These are phyloP conservation scores for Acheta domesticus DNA, from an alignment of 2,888 invertebrate species.

Conservation along the genomic window DNA sequence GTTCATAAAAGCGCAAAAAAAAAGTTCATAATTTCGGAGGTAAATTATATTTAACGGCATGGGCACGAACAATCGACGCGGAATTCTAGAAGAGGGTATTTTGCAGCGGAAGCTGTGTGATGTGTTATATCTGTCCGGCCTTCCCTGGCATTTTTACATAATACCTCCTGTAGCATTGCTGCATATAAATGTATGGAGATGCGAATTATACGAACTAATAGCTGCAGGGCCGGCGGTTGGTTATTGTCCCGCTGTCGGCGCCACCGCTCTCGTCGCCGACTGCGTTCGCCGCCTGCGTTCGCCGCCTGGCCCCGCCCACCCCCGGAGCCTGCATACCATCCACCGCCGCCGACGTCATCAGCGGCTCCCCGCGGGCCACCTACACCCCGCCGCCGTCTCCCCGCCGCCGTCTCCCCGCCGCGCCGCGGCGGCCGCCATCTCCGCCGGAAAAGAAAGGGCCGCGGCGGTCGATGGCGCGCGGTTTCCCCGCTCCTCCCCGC, in stretches of 20 bases:
- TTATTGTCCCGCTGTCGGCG: not conserved
- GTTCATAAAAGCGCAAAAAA: not conserved
- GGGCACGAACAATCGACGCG: not conserved
- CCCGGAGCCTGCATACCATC: no score
- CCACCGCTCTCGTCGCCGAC: no score
- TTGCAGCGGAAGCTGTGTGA: not conserved
- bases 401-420: no score
- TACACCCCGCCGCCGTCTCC: no score
- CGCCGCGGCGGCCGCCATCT: no score
- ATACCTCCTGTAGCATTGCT: not conserved
- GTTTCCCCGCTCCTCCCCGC: no score
- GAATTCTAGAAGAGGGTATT: not conserved
- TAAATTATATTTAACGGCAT: not conserved
- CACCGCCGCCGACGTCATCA: no score
- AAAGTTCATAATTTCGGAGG: not conserved
- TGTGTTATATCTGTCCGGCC: not conserved
- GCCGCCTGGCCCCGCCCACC: no score
- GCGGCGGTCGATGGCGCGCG: no score
- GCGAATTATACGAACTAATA: slow-evolving; percentile 18
- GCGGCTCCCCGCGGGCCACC: no score
- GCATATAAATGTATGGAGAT: slow-evolving; percentile 11
- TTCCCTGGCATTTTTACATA: not conserved
- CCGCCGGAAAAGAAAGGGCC: no score
- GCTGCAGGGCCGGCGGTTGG: not conserved
- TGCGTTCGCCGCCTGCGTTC: no score